phyloP scores from a whole-genome alignment of 2,113 vertebrate species.

The Callochromis pleurospilus region DNA sequence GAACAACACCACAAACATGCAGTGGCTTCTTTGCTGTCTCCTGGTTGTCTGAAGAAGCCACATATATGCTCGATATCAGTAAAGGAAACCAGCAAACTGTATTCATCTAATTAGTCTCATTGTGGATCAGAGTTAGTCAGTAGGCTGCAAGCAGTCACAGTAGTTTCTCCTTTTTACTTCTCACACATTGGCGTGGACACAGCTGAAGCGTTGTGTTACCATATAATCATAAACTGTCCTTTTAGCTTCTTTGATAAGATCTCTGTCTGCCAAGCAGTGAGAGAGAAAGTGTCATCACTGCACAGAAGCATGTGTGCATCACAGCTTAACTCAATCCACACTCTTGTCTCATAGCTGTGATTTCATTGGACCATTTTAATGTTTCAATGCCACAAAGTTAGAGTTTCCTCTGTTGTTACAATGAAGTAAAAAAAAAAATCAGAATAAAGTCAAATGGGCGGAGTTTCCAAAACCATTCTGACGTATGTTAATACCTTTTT shows the following conservation, averaged over 20 bases:
- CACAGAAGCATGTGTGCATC: background rate
- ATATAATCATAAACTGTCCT: background rate
- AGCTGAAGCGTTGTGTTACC: background rate
- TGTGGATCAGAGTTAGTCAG: background rate
- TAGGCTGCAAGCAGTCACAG: background rate
- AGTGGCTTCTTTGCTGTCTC: background rate
- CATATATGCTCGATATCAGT: fast-evolving
- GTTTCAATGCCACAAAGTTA: background rate
- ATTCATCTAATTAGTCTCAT: fast-evolving
- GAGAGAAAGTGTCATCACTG: background rate
- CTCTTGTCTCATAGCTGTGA: background rate
- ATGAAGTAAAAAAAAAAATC: fast-evolving
- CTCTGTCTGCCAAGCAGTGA: background rate
- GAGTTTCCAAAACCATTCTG: background rate
- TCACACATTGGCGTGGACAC: background rate
- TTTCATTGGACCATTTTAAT: background rate
- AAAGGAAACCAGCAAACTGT: background rate
- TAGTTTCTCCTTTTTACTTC: background rate
- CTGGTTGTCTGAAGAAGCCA: background rate
- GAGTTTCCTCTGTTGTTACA: background rate
- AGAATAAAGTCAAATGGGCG: fast-evolving
- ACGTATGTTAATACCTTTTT: background rate
- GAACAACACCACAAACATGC: background rate
- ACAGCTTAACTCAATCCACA: background rate
- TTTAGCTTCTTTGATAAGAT: background rate